Conservation (phyloP, 2,888 invertebrate genomes). For the Drosophila diplacantha region DNA sequence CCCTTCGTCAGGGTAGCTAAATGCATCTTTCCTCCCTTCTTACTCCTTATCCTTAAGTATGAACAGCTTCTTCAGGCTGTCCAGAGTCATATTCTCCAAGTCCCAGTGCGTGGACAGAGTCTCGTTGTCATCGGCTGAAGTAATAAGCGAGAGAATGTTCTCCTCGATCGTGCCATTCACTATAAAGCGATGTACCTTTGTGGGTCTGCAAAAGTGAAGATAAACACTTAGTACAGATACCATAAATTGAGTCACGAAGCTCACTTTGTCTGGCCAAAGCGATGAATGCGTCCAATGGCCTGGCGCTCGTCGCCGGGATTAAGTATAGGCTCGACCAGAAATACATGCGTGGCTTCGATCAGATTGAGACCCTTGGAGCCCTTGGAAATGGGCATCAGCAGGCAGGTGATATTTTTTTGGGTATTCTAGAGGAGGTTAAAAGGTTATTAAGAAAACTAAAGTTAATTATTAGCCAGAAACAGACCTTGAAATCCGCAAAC, state of each 20-base stretch:
- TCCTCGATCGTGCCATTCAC: conserved; percentile 85
- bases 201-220: conserved; percentile 78
- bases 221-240: not conserved
- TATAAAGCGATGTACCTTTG: conserved; percentile 85
- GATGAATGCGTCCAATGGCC: conserved; percentile 87
- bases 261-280: conserved; percentile 87
- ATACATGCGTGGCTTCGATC: conserved; percentile 87
- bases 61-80: conserved; percentile 63
- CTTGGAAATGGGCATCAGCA: conserved; percentile 83
- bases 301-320: conserved; percentile 86
- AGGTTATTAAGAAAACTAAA: not conserved
- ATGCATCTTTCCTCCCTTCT: not conserved
- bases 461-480: too few relatives aligned
- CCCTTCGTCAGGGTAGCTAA: conserved; percentile 1
- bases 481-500: conserved; percentile 80
- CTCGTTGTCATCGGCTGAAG: conserved; percentile 75
- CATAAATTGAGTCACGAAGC: conserved; percentile 1
- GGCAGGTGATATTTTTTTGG: conserved; percentile 78
- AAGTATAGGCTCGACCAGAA: conserved; percentile 86
- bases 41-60: conserved; percentile 39
- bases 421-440: conserved; percentile 69
- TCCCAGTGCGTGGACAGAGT: conserved; percentile 68
- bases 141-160: conserved; percentile 78
- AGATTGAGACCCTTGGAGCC: conserved; percentile 89
- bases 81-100: conserved; percentile 67